These are phyloP conservation scores for Geococcyx californianus DNA, from an alignment of 2,113 vertebrate species.

Conservation along the genomic window DNA sequence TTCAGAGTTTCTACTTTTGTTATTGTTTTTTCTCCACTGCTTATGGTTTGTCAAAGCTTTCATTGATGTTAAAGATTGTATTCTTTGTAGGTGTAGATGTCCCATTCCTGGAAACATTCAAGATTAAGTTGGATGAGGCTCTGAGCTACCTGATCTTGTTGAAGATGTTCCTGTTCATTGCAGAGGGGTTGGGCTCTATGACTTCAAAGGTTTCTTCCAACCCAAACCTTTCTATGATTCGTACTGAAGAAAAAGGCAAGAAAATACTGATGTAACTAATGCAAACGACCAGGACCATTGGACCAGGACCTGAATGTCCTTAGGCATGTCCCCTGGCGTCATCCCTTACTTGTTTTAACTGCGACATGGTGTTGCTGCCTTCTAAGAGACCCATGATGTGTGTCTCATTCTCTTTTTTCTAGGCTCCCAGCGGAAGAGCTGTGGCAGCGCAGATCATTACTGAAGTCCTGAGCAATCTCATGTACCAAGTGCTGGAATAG, in stretches of 20 bases:
- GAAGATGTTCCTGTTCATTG: background rate
- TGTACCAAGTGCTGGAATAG: background rate
- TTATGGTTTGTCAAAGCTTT: background rate
- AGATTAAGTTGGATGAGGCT: fast-evolving
- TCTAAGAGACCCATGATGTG: background rate
- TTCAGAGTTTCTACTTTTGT: background rate
- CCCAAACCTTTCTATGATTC: background rate
- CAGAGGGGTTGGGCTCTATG: background rate
- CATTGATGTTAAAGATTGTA: background rate
- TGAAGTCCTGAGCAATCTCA: background rate
- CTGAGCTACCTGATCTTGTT: background rate
- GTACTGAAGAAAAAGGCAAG: background rate
- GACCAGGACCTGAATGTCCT: background rate
- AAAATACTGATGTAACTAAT: background rate
- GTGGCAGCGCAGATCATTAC: fast-evolving
- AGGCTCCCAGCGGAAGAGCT: background rate
- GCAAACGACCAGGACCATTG: background rate
- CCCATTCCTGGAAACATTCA: background rate
- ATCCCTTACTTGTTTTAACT: background rate
- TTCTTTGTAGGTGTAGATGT: background rate
- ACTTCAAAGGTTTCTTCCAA: background rate
- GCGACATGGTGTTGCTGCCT: fast-evolving
- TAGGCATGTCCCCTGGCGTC: background rate
- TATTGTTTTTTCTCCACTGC: background rate
- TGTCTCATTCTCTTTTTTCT: background rate